Conservation (phyloP, 2,797 vertebrate genomes). For the Rhinella marina region DNA sequence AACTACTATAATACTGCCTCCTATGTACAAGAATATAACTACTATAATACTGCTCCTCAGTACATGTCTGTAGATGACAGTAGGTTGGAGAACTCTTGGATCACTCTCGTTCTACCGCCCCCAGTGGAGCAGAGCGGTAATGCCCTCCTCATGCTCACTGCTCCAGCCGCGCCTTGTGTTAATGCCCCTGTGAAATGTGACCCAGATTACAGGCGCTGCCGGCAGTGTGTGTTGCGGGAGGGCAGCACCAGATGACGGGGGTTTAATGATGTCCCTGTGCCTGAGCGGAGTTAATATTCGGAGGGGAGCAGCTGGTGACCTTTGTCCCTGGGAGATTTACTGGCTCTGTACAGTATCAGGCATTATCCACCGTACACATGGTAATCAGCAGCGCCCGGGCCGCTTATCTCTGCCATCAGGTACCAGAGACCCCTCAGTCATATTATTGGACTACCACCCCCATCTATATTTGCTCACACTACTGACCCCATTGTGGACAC, state of each 20-base stretch:
- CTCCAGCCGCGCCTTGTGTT: constrained; percentile 29
- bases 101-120: not conserved
- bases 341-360: not conserved
- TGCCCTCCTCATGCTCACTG: not conserved
- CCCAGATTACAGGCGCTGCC: constrained; percentile 49
- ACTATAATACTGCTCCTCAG: no score
- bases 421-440: not conserved
- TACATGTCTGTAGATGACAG: not conserved
- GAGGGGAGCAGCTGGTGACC: constrained; percentile 43
- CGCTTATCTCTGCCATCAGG: not conserved
- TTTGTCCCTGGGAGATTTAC: constrained; percentile 26
- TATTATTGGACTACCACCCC: not conserved
- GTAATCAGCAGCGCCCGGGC: not conserved
- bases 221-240: not conserved
- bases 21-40: no score
- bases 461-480: not conserved
- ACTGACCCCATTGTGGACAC: no score
- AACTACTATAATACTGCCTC: not conserved
- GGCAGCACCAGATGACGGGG: not conserved
- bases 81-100: not conserved
- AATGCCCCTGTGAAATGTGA: constrained; percentile 46
- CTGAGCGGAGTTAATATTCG: constrained; percentile 32
- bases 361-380: constrained; percentile 5
- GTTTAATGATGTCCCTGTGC: not conserved
- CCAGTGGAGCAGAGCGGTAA: not conserved